Conservation (phyloP, 2,888 invertebrate species). For the Syrista parreyssii region DNA sequence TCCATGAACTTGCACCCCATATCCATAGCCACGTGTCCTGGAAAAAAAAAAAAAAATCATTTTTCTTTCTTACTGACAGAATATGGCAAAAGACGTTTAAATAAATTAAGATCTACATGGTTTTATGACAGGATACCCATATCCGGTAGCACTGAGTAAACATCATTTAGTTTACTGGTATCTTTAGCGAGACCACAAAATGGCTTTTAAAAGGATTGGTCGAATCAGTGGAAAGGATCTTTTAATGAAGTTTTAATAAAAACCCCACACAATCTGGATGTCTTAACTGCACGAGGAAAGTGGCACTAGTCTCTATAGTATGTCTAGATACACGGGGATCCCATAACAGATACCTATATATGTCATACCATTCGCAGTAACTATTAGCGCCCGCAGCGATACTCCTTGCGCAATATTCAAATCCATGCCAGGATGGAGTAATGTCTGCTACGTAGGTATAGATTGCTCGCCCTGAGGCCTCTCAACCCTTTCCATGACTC, state of each 20-base stretch:
- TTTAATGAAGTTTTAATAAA: not conserved
- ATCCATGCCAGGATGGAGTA: slow-evolving; percentile 60
- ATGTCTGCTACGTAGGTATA: slow-evolving; percentile 57
- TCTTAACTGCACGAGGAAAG: not conserved
- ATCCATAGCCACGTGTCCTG: not conserved
- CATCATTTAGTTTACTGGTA: not conserved
- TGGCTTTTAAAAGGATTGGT: not conserved
- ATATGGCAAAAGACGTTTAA: not conserved
- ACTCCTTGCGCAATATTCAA: slow-evolving; percentile 63
- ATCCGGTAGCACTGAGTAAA: not conserved
- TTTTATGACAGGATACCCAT: not conserved
- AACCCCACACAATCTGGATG: not conserved
- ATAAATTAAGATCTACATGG: not conserved
- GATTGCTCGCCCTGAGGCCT: slow-evolving; percentile 60
- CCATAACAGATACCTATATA: slow-evolving; percentile 14
- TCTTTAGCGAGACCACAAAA: not conserved
- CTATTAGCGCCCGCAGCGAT: slow-evolving; percentile 61
- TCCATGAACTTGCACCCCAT: not conserved
- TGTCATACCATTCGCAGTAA: slow-evolving; percentile 53
- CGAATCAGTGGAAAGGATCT: not conserved
- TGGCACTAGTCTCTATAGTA: not conserved
- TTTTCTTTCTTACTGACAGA: not conserved
- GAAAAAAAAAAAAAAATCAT: not conserved
- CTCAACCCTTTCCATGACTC: slow-evolving; percentile 48
- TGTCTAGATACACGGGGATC: slow-evolving; percentile 21